Evolutionary conservation across 2,888 invertebrate species (phyloP).

Genomic region (Eugnorisma glareosa): DNA sequence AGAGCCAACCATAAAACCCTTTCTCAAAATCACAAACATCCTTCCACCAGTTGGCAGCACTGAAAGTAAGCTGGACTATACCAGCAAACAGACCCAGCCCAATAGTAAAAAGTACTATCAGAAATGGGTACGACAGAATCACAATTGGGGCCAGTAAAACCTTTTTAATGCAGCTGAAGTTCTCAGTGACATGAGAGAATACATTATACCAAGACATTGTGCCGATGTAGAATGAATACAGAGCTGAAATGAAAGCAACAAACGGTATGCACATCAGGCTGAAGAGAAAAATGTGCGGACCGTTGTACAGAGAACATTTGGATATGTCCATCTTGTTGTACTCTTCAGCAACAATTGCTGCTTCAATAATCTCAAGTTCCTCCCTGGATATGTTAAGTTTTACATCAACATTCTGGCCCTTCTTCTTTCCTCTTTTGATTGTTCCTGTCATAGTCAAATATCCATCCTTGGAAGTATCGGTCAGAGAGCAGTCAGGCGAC

Average conservation of each 20-base stretch:
- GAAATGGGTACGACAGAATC: slow-evolving; percentile 93
- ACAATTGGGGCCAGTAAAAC: slow-evolving; percentile 92
- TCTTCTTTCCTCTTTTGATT: slow-evolving; percentile 93
- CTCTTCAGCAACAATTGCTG: slow-evolving; percentile 91
- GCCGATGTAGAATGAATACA: slow-evolving; percentile 94
- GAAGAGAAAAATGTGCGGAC: slow-evolving; percentile 92
- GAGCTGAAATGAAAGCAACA: slow-evolving; percentile 91
- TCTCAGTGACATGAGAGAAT: slow-evolving; percentile 93
- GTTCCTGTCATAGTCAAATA: slow-evolving; percentile 94
- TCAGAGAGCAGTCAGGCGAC: slow-evolving; percentile 90
- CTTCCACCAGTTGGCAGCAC: slow-evolving; percentile 92
- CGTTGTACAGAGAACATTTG: slow-evolving; percentile 90
- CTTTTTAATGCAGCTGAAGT: slow-evolving; percentile 91
- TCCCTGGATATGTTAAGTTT: slow-evolving; percentile 93
- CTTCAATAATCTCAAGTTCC: slow-evolving; percentile 93
- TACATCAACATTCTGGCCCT: slow-evolving; percentile 93
- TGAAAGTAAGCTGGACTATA: slow-evolving; percentile 92
- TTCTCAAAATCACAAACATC: slow-evolving; percentile 94
- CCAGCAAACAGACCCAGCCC: slow-evolving; percentile 93
- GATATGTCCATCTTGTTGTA: slow-evolving; percentile 90
- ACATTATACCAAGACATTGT: slow-evolving; percentile 95
- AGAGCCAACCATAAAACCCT: slow-evolving; percentile 95
- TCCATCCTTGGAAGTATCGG: slow-evolving; percentile 88
- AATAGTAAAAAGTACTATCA: slow-evolving; percentile 92
- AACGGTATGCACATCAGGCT: slow-evolving; percentile 92